Evolutionary conservation across 2,797 vertebrate genomes (phyloP), one percentile per base, ranked within the genome.

Genomic region (Lophius americanus): DNA sequence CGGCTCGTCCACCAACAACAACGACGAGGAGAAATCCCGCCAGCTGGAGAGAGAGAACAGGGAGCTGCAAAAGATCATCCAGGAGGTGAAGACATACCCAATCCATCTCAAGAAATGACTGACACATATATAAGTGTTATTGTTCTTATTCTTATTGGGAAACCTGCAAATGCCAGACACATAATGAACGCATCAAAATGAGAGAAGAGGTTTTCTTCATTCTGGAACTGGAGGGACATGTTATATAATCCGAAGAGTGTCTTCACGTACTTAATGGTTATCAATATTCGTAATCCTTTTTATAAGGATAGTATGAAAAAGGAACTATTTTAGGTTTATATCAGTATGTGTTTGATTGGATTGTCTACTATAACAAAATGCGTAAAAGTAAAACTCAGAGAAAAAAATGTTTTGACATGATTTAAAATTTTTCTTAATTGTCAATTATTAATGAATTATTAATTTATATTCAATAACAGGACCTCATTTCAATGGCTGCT

Each of bases 1-100:
- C 0, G 97, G 96, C 0, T 98, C 97, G 0, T 98, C 97, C 60
- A 98, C 96, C 82, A 98, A 98, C 93, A 98, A 98, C 92, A 98
- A 98, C 0, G 97, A 98, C 32, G 97, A 99, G 81, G 97, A 99
- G 87, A 98, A 98, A n/a, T 97, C 96, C 13, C 89, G 97, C 7
- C 94, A 98, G 70, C 81, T 98, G 89, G 97, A 98, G 90, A 91
- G 96, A 49, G 97, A 98, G 85, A 98, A 99, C 89, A 86, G 95
- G 0, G 96, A 99, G 68, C 91, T 99, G 76, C 96, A 98, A 76
- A 96, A 96, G 82, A 98, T 99, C 92, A 97, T 99, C 7, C 96
- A 96, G 0, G 97, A 98, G 95, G 96, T 97, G 69, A 75, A 12
- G 3, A 46, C 6, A 1, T 59, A 23, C 23, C 6, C 11, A 0